These are phyloP conservation scores for Lochmaea capreae DNA, from an alignment of 2,888 invertebrate genomes.

Conservation along the genomic window DNA sequence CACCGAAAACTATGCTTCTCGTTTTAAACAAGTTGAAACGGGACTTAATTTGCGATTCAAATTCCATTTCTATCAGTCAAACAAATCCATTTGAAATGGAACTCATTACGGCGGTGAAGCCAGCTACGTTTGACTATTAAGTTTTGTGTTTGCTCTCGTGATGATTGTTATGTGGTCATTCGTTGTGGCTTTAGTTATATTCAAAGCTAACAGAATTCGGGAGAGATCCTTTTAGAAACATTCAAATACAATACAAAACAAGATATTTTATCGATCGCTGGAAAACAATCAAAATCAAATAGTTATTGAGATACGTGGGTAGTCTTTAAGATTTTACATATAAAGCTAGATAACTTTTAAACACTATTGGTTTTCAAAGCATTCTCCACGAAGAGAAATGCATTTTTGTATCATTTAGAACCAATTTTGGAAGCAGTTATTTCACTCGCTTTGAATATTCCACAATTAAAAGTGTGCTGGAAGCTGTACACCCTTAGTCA, in stretches of 20 bases:
- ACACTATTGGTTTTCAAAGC: no score
- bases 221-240: not conserved
- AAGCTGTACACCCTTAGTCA: no score
- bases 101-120: slow-evolving; percentile 7
- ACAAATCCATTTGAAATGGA: slow-evolving; percentile 21
- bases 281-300: no score
- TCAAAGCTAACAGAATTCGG: not conserved
- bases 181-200: not conserved
- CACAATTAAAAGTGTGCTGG: no score
- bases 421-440: no score
- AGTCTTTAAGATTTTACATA: no score
- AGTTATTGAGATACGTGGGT: no score
- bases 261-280: not conserved
- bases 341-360: no score
- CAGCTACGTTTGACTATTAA: slow-evolving; percentile 8
- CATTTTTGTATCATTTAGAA: no score
- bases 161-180: slow-evolving; percentile 9
- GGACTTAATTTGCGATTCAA: slow-evolving; percentile 35
- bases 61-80: slow-evolving; percentile 31
- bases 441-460: no score
- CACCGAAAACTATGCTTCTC: no score
- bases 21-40: slow-evolving; percentile 7
- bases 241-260: not conserved
- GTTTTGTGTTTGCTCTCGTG: slow-evolving; percentile 14
- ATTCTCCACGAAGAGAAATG: no score